phyloP scores from a whole-genome alignment of 2,888 invertebrate species.

The Kryphioiulus occultus region DNA sequence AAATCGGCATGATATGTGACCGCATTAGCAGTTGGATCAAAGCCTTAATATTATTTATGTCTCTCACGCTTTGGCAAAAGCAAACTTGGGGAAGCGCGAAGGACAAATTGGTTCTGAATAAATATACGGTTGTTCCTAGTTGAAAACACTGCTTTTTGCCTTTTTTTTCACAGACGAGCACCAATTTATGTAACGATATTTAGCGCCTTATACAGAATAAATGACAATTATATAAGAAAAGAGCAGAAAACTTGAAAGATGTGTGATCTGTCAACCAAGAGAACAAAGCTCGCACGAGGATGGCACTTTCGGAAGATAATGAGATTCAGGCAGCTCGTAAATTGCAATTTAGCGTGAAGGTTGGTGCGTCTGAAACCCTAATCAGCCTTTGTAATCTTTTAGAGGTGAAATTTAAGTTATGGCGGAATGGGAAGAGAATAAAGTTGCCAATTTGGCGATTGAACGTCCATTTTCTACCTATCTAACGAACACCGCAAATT shows the following conservation, averaged over 20 bases:
- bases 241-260: not conserved
- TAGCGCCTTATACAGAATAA: not conserved
- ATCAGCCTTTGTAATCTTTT: not conserved
- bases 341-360: not conserved
- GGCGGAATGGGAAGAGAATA: not conserved
- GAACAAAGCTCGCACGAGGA: not conserved
- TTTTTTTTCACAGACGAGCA: not conserved
- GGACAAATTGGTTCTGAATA: constrained; percentile 10
- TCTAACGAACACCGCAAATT: not conserved
- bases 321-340: constrained; percentile 32
- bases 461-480: not conserved
- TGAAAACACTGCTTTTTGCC: not conserved
- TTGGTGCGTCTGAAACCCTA: not conserved
- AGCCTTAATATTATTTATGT: constrained; percentile 9
- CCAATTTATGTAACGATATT: not conserved
- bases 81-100: not conserved
- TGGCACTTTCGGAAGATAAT: constrained; percentile 7
- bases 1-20: not conserved
- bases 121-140: not conserved
- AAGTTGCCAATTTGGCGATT: not conserved
- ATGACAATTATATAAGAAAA: not conserved
- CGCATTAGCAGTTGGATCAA: not conserved
- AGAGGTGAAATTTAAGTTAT: not conserved
- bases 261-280: not conserved
- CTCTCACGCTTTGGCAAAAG: not conserved